Evolutionary conservation across 2,888 invertebrate species (phyloP).

Genomic region (Galerucella nymphaeae): DNA sequence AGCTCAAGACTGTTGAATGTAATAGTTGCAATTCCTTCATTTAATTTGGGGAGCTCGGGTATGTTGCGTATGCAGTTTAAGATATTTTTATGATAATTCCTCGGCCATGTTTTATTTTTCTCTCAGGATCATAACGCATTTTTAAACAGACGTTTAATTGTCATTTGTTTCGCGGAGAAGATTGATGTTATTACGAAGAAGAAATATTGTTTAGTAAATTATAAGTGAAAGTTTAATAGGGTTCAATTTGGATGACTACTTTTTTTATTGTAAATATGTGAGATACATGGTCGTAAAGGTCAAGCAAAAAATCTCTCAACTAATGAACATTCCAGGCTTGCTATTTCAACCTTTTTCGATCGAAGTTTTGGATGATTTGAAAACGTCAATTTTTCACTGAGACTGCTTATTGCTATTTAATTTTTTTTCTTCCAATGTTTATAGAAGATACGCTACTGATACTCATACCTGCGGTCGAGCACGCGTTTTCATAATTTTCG

Average conservation of each 20-base stretch:
- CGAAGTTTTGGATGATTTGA: no score
- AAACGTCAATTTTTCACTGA: no score
- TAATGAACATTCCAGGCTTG: constrained; percentile 58
- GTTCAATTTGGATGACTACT: not conserved
- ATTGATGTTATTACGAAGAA: constrained; percentile 11
- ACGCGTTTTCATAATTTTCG: constrained; percentile 25
- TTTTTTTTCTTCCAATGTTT: not conserved
- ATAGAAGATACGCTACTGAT: constrained; percentile 3
- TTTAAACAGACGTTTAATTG: constrained; percentile 25
- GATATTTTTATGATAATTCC: constrained; percentile 35
- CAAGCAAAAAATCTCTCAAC: constrained; percentile 50
- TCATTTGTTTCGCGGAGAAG: constrained; percentile 27
- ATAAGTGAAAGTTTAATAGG: not conserved
- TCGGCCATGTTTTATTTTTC: constrained; percentile 17
- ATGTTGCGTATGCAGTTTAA: constrained; percentile 32
- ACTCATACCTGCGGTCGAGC: constrained; percentile 9
- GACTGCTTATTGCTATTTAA: no score
- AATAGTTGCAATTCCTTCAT: constrained; percentile 33
- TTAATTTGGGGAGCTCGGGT: constrained; percentile 29
- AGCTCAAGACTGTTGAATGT: constrained; percentile 16
- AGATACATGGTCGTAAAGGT: constrained; percentile 47
- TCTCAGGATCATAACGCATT: constrained; percentile 20
- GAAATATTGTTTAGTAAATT: not conserved
- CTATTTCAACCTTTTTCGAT: no score
- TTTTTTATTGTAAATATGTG: no score